Evolutionary conservation across 2,797 vertebrate genomes (phyloP).

Genomic region (Enteromius radiatus): DNA sequence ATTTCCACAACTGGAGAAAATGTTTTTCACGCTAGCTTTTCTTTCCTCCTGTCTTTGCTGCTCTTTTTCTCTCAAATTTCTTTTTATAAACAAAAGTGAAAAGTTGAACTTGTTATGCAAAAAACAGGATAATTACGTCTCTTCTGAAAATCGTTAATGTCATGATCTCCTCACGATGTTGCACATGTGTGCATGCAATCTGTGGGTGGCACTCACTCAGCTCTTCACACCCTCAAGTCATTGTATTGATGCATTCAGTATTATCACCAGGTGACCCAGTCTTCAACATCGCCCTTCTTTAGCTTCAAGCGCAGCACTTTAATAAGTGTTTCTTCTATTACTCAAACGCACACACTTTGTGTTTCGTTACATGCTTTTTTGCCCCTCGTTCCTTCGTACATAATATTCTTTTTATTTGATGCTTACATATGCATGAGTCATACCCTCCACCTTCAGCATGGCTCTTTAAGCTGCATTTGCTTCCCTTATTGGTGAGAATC

Average conservation of each 20-base stretch:
- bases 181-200: constrained; percentile 22
- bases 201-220: constrained; percentile 21
- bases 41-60: constrained; percentile 22
- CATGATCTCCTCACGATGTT: constrained; percentile 26
- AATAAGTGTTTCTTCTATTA: background rate
- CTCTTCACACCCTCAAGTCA: constrained; percentile 29
- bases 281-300: constrained; percentile 10
- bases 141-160: constrained; percentile 40
- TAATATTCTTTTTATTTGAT: constrained; percentile 37
- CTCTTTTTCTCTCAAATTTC: constrained; percentile 5
- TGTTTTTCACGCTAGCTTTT: constrained; percentile 48
- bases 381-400: constrained; percentile 21
- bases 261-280: constrained; percentile 27
- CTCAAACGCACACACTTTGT: background rate
- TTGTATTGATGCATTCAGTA: constrained; percentile 37
- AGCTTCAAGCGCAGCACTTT: constrained; percentile 2
- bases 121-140: constrained; percentile 33
- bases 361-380: constrained; percentile 4
- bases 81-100: constrained; percentile 42
- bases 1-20: constrained; percentile 69
- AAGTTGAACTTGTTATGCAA: constrained; percentile 18
- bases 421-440: constrained; percentile 39
- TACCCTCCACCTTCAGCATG: constrained; percentile 35
- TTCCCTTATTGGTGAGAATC: constrained; percentile 36
- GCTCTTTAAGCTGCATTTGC: constrained; percentile 42